A percentile compares a stretch with the other conserved stretches of the same genome.
Conservation (phyloP, 2,888 invertebrate genomes). For the Tenodera sinensis region DNA sequence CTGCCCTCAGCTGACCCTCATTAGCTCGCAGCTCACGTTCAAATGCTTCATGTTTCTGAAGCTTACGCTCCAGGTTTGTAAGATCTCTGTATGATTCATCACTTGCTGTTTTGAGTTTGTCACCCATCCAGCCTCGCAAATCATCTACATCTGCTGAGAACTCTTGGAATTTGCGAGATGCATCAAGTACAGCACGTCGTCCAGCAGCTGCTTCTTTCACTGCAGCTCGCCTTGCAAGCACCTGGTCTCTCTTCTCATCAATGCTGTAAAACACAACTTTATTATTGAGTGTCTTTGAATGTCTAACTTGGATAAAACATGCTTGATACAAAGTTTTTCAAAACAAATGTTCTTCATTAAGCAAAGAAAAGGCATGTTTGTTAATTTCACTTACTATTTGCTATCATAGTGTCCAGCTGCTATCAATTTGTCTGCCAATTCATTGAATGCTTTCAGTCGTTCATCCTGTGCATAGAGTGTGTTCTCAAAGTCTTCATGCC, state of each 20-base stretch:
- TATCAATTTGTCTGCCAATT: conserved; percentile 77
- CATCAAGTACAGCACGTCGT: conserved; percentile 70
- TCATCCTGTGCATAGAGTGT: conserved; percentile 92
- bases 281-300: too few relatives aligned
- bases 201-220: conserved; percentile 73
- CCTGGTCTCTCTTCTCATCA: conserved; percentile 49
- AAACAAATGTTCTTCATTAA: too few relatives aligned
- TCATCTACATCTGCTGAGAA: conserved; percentile 92
- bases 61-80: conserved; percentile 82
- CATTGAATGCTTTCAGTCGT: conserved; percentile 74
- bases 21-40: conserved; percentile 92
- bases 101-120: conserved; percentile 85
- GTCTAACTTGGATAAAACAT: too few relatives aligned
- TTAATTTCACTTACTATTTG: conserved; percentile 58
- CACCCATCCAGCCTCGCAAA: conserved; percentile 82
- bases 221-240: conserved; percentile 66
- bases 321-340: too few relatives aligned
- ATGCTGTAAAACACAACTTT: neutral
- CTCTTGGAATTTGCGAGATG: conserved; percentile 86
- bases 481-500: conserved; percentile 91
- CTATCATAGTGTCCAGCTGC: conserved; percentile 75
- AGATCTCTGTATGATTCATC: conserved; percentile 92
- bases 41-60: conserved; percentile 96
- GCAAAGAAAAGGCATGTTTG: neutral
- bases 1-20: conserved; percentile 83